Evolutionary conservation across 2,888 invertebrate species (phyloP).

Genomic region (Sturmia bella): DNA sequence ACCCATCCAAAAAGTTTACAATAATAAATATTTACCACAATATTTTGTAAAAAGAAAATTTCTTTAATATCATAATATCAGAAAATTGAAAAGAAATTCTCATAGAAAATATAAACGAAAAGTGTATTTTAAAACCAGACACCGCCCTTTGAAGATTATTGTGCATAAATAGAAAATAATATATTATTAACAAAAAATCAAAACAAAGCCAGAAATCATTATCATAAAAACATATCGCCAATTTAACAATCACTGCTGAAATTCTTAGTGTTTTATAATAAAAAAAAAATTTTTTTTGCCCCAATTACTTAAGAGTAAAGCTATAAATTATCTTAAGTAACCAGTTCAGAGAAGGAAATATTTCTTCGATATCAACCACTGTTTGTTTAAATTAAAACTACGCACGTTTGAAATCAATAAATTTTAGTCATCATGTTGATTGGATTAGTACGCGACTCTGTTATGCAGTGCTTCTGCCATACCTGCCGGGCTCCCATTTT

Average conservation of each 20-base stretch:
- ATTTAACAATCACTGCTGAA: slow-evolving; percentile 40
- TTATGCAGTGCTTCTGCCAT: slow-evolving; percentile 96
- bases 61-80: slow-evolving; percentile 40
- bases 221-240: slow-evolving; percentile 52
- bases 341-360: slow-evolving; percentile 11
- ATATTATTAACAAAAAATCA: neutral
- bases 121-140: slow-evolving; percentile 60
- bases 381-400: slow-evolving; percentile 3
- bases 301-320: slow-evolving; percentile 4
- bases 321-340: neutral
- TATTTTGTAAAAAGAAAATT: slow-evolving; percentile 37
- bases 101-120: slow-evolving; percentile 32
- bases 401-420: slow-evolving; percentile 73
- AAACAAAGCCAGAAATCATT: slow-evolving; percentile 30
- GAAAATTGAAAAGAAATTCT: slow-evolving; percentile 5
- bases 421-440: slow-evolving; percentile 87
- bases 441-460: slow-evolving; percentile 94
- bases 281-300: no score
- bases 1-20: slow-evolving; percentile 70
- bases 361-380: neutral
- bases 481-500: slow-evolving; percentile 92
- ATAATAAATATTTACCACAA: slow-evolving; percentile 61
- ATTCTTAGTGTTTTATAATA: slow-evolving; percentile 18
- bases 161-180: slow-evolving; percentile 9
- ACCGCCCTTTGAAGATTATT: slow-evolving; percentile 64